These are phyloP conservation scores for Drosophila guanche DNA, from an alignment of 1,140 invertebrate species.

Conservation along the genomic window DNA sequence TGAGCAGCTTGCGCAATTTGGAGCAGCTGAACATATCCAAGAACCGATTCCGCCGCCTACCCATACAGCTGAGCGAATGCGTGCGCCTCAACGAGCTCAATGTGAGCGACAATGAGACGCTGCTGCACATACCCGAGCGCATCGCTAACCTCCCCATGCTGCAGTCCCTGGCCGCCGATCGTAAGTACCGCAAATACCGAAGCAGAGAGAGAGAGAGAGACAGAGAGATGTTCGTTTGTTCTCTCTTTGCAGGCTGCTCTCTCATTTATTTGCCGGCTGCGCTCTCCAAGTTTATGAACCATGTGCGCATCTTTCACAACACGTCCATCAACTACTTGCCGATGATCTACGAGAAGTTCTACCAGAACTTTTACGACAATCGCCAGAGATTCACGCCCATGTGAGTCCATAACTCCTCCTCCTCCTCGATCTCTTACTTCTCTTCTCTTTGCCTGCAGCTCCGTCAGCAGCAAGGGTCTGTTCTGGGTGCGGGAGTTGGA, in stretches of 20 bases:
- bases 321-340: constrained; percentile 77
- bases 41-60: constrained; percentile 71
- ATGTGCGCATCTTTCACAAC: constrained; percentile 82
- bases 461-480: constrained; percentile 49
- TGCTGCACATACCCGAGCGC: constrained; percentile 76
- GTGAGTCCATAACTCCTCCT: constrained; percentile 38
- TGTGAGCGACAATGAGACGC: constrained; percentile 74
- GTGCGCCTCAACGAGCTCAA: constrained; percentile 72
- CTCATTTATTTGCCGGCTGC: constrained; percentile 77
- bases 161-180: constrained; percentile 74
- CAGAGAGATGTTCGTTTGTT: not conserved
- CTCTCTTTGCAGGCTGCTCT: constrained; percentile 60
- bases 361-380: constrained; percentile 78
- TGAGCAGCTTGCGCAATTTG: constrained; percentile 70
- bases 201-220: not conserved
- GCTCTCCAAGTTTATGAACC: constrained; percentile 76
- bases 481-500: constrained; percentile 73
- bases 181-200: constrained; percentile 44
- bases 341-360: constrained; percentile 77
- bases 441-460: constrained; percentile 10
- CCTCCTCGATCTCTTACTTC: too few species aligned
- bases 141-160: constrained; percentile 74
- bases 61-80: constrained; percentile 75
- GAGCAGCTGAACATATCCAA: constrained; percentile 77
- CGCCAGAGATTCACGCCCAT: constrained; percentile 54